Conservation (phyloP, 2,113 vertebrate genomes). For the Gymnarchus niloticus region DNA sequence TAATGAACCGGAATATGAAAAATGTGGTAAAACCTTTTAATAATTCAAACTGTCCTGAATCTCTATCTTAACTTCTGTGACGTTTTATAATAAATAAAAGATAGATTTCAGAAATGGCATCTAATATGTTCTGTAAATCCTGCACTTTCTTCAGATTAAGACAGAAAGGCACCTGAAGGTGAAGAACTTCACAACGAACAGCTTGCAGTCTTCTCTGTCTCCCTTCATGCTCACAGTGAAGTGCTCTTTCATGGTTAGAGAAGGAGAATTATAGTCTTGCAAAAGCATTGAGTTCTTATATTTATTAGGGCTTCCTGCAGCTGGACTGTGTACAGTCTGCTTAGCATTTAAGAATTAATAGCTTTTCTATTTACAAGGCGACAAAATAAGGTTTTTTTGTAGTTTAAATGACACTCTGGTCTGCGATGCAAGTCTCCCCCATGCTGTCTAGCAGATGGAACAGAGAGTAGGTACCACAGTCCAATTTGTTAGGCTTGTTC, state of each 20-base stretch:
- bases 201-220: neutral
- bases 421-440: neutral
- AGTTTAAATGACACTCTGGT: neutral
- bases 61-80: too few species aligned
- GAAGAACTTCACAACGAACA: neutral
- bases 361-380: slow-evolving; percentile 20
- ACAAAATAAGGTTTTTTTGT: slow-evolving; percentile 16
- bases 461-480: neutral
- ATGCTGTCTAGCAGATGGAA: neutral
- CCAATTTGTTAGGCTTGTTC: neutral
- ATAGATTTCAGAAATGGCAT: too few species aligned
- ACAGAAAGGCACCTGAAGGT: neutral
- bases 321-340: neutral
- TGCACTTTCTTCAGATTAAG: neutral
- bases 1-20: neutral
- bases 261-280: slow-evolving; percentile 15
- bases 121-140: neutral
- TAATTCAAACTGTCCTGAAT: too few species aligned
- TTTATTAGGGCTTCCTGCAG: neutral
- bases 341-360: slow-evolving; percentile 22
- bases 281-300: neutral
- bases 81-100: too few species aligned
- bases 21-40: neutral
- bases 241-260: neutral
- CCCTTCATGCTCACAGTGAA: neutral